Base-by-base conservation (phyloP, 2,113 vertebrate species). In the Ciconia maguari region DNA sequence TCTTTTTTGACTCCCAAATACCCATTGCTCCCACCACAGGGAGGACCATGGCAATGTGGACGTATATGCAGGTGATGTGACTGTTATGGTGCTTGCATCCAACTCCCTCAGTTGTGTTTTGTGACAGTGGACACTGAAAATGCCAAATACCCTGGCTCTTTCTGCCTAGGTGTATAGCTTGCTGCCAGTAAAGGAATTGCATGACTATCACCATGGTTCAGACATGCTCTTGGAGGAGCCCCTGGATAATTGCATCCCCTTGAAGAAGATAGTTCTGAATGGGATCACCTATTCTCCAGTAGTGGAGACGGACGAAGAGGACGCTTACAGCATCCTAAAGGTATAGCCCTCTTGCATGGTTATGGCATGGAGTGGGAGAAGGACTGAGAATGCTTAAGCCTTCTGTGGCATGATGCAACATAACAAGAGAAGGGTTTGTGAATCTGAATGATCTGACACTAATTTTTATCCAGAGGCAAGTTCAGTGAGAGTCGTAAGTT, bases 161-260 rank as follows among this genome's bases (percentile, higher is more conserved):
- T 96, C 89, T 95, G 32, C 82, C 38, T 83, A 98, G 98, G 87
- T 98, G 29, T 98, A 98, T 54, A 25, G 83, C 24, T 82, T 98
- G 57, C 94, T 98, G 36, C 97, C 97, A 30, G 86, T 96, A 83
- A 97, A 96, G 49, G 94, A 97, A 36, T 32, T 97, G 30, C 62
- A 10, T 38, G 68, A 75, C 52, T 98, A 97, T 64, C 3, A 0
- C 9, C 1, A 89, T 30, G 66, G 48, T 72, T 2, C 81, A 80
- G 30, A 38, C 0, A 0, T 4, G 15, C 6, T 19, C 54, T 6
- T 41, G 26, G 42, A 81, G 55, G 94, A 97, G 8, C 49, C 57
- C 10, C 4, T 3, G 48, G 81, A 89, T 60, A n/a, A 85, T 0
- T 98, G 98, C 3, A 0, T 95, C 7, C 10, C 16, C 0, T 10